Conservation (phyloP, 2,888 invertebrate species). For the Ormyrus pomaceus region DNA sequence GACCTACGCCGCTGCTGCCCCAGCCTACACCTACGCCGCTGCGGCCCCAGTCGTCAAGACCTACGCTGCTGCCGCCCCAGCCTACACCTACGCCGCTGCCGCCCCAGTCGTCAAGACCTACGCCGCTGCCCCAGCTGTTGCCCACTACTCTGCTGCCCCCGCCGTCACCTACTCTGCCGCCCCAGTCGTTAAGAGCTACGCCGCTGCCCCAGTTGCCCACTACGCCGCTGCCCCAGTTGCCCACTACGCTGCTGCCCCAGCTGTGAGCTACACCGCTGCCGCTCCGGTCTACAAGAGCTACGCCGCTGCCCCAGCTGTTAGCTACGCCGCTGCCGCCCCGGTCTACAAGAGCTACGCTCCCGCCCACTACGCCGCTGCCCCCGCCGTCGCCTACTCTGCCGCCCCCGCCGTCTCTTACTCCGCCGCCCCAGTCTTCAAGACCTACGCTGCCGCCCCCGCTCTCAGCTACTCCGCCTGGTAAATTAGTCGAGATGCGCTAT, state of each 20-base stretch:
- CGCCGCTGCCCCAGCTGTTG: conserved; percentile 65
- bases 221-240: conserved; percentile 31
- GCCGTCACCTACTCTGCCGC: conserved; percentile 67
- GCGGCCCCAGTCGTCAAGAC: neutral
- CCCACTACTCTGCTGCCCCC: conserved; percentile 62
- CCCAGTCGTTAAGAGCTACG: conserved; percentile 64
- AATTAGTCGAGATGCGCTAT: neutral
- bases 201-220: conserved; percentile 68
- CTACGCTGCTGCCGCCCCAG: conserved; percentile 61
- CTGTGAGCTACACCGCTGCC: conserved; percentile 14
- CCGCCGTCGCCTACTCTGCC: conserved; percentile 21
- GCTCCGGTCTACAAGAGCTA: conserved; percentile 28
- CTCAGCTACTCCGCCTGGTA: conserved; percentile 38
- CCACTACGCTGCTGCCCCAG: conserved; percentile 19
- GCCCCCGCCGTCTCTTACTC: neutral
- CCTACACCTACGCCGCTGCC: conserved; percentile 50
- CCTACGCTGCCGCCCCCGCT: conserved; percentile 57
- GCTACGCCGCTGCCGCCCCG: conserved; percentile 25
- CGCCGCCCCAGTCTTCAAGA: conserved; percentile 12
- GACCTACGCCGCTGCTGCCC: conserved; percentile 9
- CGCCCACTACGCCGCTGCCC: conserved; percentile 23
- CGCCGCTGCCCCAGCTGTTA: conserved; percentile 3
- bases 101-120: conserved; percentile 5
- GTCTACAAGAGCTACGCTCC: neutral
- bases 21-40: conserved; percentile 24